Evolutionary conservation across 2,113 vertebrate genomes (phyloP).

Genomic region (Ginglymostoma cirratum): DNA sequence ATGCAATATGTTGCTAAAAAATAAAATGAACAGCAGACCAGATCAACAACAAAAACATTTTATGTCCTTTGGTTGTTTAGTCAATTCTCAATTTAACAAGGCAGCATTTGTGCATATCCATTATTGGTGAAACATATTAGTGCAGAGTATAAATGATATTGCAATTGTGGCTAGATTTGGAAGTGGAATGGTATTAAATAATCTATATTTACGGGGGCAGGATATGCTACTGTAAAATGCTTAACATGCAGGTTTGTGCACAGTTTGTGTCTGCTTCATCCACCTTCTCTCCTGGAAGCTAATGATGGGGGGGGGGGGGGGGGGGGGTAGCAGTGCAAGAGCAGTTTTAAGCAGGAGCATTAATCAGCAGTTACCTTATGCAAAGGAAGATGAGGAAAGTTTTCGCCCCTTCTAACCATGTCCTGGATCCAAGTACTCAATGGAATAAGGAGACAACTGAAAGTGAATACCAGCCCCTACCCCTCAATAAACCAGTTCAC

Average conservation of each 20-base stretch:
- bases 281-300: not conserved
- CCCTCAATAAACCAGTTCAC: not conserved
- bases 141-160: not conserved
- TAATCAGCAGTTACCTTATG: not conserved
- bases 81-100: slow-evolving; percentile 16
- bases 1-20: slow-evolving; percentile 27
- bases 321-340: not conserved
- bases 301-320: not conserved
- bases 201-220: not conserved
- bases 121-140: slow-evolving; percentile 23
- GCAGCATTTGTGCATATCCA: not conserved
- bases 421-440: not conserved
- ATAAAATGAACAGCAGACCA: not conserved
- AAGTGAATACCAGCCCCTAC: not conserved
- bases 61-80: not conserved
- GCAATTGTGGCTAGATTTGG: slow-evolving; percentile 1
- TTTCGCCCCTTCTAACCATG: not conserved
- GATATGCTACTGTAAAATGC: not conserved
- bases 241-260: not conserved
- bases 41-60: not conserved
- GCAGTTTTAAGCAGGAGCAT: not conserved
- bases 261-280: not conserved
- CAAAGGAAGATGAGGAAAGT: not conserved
- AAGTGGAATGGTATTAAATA: not conserved
- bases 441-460: not conserved